Conservation (phyloP, 1,140 invertebrate genomes). For the Orchestia grillus region DNA sequence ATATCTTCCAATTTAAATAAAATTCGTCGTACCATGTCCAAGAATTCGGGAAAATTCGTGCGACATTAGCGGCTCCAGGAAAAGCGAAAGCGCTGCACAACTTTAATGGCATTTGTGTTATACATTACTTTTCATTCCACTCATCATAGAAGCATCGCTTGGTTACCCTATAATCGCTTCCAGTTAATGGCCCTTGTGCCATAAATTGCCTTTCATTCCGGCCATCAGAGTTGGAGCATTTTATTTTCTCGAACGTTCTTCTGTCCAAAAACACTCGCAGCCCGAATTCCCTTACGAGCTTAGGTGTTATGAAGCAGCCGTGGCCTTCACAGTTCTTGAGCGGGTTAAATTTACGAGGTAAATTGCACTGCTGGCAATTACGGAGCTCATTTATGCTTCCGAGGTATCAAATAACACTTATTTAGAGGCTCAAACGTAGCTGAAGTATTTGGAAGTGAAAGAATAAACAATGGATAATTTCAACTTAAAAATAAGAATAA, state of each 20-base stretch:
- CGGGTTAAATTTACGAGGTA: neutral
- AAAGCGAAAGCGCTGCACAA: neutral
- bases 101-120: neutral
- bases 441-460: neutral
- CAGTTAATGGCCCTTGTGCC: neutral
- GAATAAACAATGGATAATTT: too few relatives aligned
- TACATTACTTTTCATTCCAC: neutral
- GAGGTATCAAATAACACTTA: neutral
- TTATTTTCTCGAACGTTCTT: neutral
- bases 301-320: neutral
- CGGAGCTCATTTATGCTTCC: neutral
- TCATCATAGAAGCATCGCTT: neutral
- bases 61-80: neutral
- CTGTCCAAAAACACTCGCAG: neutral
- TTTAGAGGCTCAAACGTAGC: neutral
- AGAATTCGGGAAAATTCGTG: neutral
- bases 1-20: neutral
- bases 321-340: neutral
- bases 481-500: too few relatives aligned
- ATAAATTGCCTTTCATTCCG: neutral
- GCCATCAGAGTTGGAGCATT: neutral
- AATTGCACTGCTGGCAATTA: constrained; percentile 47
- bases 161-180: neutral
- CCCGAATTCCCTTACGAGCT: neutral
- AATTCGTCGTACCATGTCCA: neutral